Base-by-base conservation (phyloP, 2,888 invertebrate genomes). In the Ectemnius lituratus region DNA sequence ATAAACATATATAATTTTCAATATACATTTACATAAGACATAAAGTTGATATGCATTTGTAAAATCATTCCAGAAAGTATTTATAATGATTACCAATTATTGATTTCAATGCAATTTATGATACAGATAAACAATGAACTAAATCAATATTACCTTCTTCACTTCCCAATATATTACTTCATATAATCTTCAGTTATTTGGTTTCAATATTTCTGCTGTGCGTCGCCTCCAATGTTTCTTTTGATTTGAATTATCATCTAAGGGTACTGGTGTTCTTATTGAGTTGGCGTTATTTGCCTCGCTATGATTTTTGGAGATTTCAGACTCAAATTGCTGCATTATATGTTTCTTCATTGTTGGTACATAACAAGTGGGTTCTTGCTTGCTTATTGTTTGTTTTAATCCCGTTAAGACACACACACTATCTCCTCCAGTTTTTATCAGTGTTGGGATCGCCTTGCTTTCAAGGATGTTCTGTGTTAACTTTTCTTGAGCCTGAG, bases 181-280 rank as follows among this genome's bases (percentile, higher is more conserved):
- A 49, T 23, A n/a, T 6, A 20, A n/a, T 71, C 18, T 66, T 49
- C 61, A 47, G 62, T 57, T 56, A 60, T 13, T 63, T n/a, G 64
- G 63, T 62, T 78, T 75, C 11, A 79, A 66, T 18, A 56, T 84
- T 66, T 87, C 84, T 8, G 84, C 79, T 16, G 80, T 85, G 78
- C 84, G 82, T 4, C 85, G 80, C 72, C 84, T 79, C 85, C 86
- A 85, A 58, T 86, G 84, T 49, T 67, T 75, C 18, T 20, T 67
- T 23, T 28, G 28, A 11, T 60, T 70, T 18, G 13, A 58, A 28
- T 63, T n/a, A 23, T 60, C 61, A 62, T 60, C 20, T 61, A 20
- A 13, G 11, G 20, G 27, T 18, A 63, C 52, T 28, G 11, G 62
- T 28, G 14, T 59, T 46, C 20, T 5, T 13, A 62, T 13, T 14